Evolutionary conservation across 92 coral and sea anemone species (phyloP), one percentile per base, ranked within the genome.

Genomic region (Epizoanthus fatuus): DNA sequence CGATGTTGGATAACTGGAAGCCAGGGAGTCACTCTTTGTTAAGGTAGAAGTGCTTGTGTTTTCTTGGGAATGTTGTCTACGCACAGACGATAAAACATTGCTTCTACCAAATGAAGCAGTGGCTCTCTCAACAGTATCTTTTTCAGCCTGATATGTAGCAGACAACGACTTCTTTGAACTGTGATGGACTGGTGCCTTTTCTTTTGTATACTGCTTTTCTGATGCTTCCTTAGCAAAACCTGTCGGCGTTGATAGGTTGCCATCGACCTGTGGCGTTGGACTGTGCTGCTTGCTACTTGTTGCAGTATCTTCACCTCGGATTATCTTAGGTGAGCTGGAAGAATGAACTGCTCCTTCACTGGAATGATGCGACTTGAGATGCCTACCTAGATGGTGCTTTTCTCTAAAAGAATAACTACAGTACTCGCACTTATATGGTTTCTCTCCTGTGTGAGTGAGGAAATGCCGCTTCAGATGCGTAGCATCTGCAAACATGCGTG

Each of bases 401-500:
- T 77, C 82, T 4, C 82, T 51, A 59, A 77, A 77, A 0, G 82
- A 49, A 35, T 45, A 42, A 44, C 47, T 77, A 22, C 82, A 77
- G 70, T 39, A 42, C 17, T 77, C 13, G 25, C 82, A 77, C 56
- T 60, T 9, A 13, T 39, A 77, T 7, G 82, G 82, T 9, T 44
- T 77, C 40, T 77, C 82, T 42, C 82, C 82, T 8, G 82, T 77
- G 58, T 77, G 82, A 8, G 68, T 77, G 42, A 77, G 82, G 29
- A 77, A 77, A 62, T 77, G 82, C 4, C 82, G 70, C 19, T 77
- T 42, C 22, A 77, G 71, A 77, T 77, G 70, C 39, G 70, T 10
- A 49, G 62, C 38, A 15, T 77, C 82, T 19, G 58, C 39, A 40
- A 77, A 77, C 7, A 39, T 69, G 29, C 70, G 82, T 38, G 70